phyloP scores from a whole-genome alignment of 2,888 invertebrate genomes.

The Campopleginae sp. region DNA sequence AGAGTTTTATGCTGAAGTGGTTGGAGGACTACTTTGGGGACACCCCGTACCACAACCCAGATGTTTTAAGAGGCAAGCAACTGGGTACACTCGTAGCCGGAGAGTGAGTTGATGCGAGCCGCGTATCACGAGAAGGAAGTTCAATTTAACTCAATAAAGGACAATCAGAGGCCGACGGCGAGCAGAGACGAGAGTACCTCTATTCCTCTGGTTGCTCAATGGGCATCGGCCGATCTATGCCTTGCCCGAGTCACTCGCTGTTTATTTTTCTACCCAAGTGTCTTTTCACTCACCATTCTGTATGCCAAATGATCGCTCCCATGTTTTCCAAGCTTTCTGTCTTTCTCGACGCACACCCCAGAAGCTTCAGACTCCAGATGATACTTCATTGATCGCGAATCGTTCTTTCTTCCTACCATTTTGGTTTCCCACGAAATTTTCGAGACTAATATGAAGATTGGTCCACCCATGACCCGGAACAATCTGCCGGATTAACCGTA shows the following conservation, averaged over 20 bases:
- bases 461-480: slow-evolving; percentile 8
- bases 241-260: slow-evolving; percentile 17
- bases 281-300: slow-evolving; percentile 13
- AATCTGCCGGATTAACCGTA: background rate
- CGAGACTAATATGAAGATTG: slow-evolving; percentile 1
- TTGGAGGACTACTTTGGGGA: slow-evolving; percentile 78
- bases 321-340: background rate
- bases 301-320: background rate
- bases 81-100: slow-evolving; percentile 58
- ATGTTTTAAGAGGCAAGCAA: slow-evolving; percentile 83
- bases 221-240: slow-evolving; percentile 56
- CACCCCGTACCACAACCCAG: slow-evolving; percentile 82
- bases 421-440: slow-evolving; percentile 17
- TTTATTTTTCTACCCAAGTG: slow-evolving; percentile 15
- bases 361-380: too few relatives aligned
- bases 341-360: background rate
- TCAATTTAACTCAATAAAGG: slow-evolving; percentile 85
- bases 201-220: slow-evolving; percentile 75
- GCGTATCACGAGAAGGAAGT: slow-evolving; percentile 85
- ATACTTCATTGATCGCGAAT: background rate
- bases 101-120: slow-evolving; percentile 83
- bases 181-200: slow-evolving; percentile 76
- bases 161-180: slow-evolving; percentile 84
- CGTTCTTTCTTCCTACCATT: background rate
- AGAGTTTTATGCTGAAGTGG: background rate